Base-by-base conservation (phyloP, 2,888 invertebrate species). In the Oxystoma pomonae region DNA sequence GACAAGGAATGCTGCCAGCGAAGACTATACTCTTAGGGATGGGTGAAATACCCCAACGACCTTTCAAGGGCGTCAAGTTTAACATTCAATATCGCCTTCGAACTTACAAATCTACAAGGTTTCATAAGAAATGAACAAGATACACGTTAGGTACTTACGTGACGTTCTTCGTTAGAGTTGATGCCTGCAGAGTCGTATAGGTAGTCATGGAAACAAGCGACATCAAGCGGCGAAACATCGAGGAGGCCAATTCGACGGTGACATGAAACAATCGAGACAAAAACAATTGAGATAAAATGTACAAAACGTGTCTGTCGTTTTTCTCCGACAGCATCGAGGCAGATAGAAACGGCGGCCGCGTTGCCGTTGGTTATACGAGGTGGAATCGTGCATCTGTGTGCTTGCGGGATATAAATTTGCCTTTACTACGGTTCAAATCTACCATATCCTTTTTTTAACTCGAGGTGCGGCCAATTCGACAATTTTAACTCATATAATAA, bases 131-230 rank as follows among this genome's bases (percentile, higher is more conserved):
- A n/a, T n/a, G n/a, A n/a, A n/a, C n/a, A n/a, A n/a, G n/a, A n/a
- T n/a, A n/a, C n/a, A n/a, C n/a, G n/a, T n/a, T 35, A 35, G 35
- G 5, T 82, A 86, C 87, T 86, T 78, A 87, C 87, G 83, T 87
- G 87, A 81, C 87, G 82, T 79, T 87, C 87, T 76, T 87, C 87
- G 18, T 85, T 83, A 56, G 86, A 84, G 78, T 85, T 86, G 76
- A 86, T 81, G 78, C 86, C 86, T 86, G 83, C 80, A 73, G 73
- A 9, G 17, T 5, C 53, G 5, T n/a, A 19, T 7, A n/a, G 20
- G 57, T 67, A 72, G 72, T 73, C 75, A 76, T 74, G 72, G 73
- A 72, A 73, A 76, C 74, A 68, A 67, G 70, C 69, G 72, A 57
- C 53, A 53, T 17, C 53, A 19, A 53, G n/a, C 7, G 17, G 53